Evolutionary conservation across 2,888 invertebrate species (phyloP), one percentile per base, ranked within the genome.

Genomic region (Xestia ashworthii): DNA sequence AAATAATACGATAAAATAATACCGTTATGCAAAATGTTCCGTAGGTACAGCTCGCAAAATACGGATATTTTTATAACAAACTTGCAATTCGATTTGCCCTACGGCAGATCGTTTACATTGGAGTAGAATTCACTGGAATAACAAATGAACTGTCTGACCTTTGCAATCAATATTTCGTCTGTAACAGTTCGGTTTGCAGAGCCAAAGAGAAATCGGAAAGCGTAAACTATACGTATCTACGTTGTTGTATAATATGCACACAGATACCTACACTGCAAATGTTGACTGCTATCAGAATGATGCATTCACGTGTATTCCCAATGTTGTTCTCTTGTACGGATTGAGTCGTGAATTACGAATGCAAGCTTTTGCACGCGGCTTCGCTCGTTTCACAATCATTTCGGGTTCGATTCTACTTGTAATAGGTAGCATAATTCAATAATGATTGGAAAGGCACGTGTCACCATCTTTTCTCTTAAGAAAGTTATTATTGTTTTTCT

Each of bases 81-180:
- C 81, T 84, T 84, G 81, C 80, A 82, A 77, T 81, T 88, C 77
- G 76, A 81, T 87, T 86, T 82, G 70, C 81, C 80, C 78, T 87
- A 83, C 79, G 74, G 60, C 79, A 87, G 86, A 87, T 89, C 88
- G 82, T 89, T 88, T 89, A 83, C 88, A 87, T 86, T 86, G 76
- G 69, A 83, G 81, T 81, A 84, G 86, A 81, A 83, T 87, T 80
- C 83, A 80, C 80, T 84, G 72, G 88, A 89, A 88, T 88, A 89
- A 89, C 86, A 89, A 89, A 88, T 88, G 89, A 86, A 87, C 86
- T 79, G 84, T 81, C 89, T 82, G 86, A 87, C 89, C 84, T 88
- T 88, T 84, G 86, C 83, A 87, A 89, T 89, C 89, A 89, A 87
- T 87, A 88, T 87, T 88, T 88, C 78, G 80, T 84, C 86, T 83